Evolutionary conservation across 2,113 vertebrate species (phyloP).

Genomic region (Microtus oregoni): DNA sequence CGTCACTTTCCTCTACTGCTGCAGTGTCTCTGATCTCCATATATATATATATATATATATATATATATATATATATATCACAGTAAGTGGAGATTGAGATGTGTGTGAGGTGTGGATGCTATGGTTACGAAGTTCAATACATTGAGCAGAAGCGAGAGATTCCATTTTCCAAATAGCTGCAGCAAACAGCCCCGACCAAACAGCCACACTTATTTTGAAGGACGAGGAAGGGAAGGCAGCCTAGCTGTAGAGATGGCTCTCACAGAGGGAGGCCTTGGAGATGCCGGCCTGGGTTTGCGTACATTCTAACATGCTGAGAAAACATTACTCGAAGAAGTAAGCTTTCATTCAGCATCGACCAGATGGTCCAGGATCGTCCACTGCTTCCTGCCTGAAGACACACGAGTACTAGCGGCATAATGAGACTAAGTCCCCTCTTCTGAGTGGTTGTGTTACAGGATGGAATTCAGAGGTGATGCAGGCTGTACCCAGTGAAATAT

Average conservation of each 20-base stretch:
- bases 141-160: constrained; percentile 40
- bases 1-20: not conserved
- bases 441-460: accelerated
- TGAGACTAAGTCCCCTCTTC: not conserved
- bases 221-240: not conserved
- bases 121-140: constrained; percentile 22
- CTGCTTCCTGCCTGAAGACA: not conserved
- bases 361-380: not conserved
- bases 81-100: constrained; percentile 41
- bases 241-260: not conserved
- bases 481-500: not conserved
- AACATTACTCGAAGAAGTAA: not conserved
- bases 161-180: constrained; percentile 62
- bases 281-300: not conserved
- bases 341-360: not conserved
- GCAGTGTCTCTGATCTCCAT: too few relatives aligned
- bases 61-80: not conserved
- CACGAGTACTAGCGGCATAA: not conserved
- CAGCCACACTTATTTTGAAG: not conserved
- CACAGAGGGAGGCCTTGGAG: not conserved
- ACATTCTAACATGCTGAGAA: not conserved
- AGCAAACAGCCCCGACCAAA: constrained; percentile 34
- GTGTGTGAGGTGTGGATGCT: not conserved
- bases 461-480: not conserved
- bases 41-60: too few relatives aligned